These are phyloP conservation scores for Pyrrhia umbra DNA, from an alignment of 2,888 invertebrate species.

Conservation along the genomic window DNA sequence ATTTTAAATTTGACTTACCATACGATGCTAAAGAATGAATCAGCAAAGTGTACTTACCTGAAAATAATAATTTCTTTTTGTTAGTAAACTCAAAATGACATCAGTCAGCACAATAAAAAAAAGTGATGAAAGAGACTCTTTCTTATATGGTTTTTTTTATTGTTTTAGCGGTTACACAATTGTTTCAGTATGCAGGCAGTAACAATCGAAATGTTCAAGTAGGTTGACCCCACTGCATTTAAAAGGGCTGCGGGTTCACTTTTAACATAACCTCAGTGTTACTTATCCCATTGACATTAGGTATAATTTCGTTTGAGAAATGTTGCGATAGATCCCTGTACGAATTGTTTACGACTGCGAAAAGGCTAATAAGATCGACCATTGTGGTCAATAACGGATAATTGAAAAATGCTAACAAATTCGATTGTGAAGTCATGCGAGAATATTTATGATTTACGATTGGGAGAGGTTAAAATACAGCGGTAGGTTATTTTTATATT, in stretches of 20 bases:
- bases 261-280: slow-evolving; percentile 59
- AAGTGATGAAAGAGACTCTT: slow-evolving; percentile 44
- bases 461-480: slow-evolving; percentile 76
- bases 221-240: slow-evolving; percentile 75
- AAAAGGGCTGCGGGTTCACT: slow-evolving; percentile 73
- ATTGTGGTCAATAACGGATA: slow-evolving; percentile 89
- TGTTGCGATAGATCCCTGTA: slow-evolving; percentile 65
- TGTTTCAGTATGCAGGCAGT: slow-evolving; percentile 75
- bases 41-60: slow-evolving; percentile 79
- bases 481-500: slow-evolving; percentile 67
- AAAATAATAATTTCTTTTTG: slow-evolving; percentile 66
- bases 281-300: slow-evolving; percentile 62
- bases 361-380: slow-evolving; percentile 84
- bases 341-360: slow-evolving; percentile 83
- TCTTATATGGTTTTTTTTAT: slow-evolving; percentile 68
- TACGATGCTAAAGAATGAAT: slow-evolving; percentile 21
- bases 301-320: slow-evolving; percentile 64
- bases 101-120: slow-evolving; percentile 40
- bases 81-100: slow-evolving; percentile 42
- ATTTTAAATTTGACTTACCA: slow-evolving; percentile 18
- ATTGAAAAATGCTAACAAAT: slow-evolving; percentile 89
- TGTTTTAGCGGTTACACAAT: slow-evolving; percentile 77
- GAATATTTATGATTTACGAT: slow-evolving; percentile 85
- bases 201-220: slow-evolving; percentile 81
- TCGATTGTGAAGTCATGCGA: slow-evolving; percentile 84